Evolutionary conservation across 1,140 invertebrate species (phyloP).

Genomic region (Magallana gigas): DNA sequence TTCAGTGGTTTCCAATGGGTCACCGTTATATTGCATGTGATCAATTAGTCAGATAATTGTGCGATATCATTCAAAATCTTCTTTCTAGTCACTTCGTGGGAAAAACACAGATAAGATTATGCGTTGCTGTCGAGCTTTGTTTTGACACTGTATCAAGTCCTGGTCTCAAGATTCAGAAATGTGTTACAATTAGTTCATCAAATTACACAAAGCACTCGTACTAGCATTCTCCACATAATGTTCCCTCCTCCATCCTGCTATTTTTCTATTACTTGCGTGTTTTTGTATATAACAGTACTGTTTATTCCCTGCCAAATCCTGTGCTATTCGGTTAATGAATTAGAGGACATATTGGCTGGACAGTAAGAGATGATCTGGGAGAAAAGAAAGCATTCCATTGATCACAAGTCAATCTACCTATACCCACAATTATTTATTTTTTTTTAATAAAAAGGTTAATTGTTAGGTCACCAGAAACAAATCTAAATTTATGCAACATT

Average conservation of each 20-base stretch:
- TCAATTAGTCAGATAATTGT: conserved; percentile 26
- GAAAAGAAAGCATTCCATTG: background rate
- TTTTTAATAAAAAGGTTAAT: no score
- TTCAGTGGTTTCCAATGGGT: background rate
- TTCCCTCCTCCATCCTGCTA: background rate
- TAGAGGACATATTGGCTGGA: conserved; percentile 7
- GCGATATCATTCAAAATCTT: conserved; percentile 33
- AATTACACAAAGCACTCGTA: conserved; percentile 10
- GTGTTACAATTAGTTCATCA: conserved; percentile 19
- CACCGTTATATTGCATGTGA: background rate
- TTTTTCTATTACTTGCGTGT: conserved; percentile 6
- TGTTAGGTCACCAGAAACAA: no score
- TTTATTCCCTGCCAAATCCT: conserved; percentile 7
- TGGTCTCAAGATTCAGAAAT: conserved; percentile 28
- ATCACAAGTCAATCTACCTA: background rate
- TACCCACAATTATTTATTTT: no score
- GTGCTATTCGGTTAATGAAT: conserved; percentile 25
- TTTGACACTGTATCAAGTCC: conserved; percentile 31
- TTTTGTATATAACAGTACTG: conserved; percentile 11
- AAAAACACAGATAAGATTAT: conserved; percentile 29
- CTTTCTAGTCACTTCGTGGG: conserved; percentile 20
- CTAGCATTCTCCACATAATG: background rate
- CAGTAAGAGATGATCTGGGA: background rate
- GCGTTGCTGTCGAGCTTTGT: background rate
- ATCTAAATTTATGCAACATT: no score